phyloP scores from a whole-genome alignment of 2,797 vertebrate genomes.

The Huso huso region DNA sequence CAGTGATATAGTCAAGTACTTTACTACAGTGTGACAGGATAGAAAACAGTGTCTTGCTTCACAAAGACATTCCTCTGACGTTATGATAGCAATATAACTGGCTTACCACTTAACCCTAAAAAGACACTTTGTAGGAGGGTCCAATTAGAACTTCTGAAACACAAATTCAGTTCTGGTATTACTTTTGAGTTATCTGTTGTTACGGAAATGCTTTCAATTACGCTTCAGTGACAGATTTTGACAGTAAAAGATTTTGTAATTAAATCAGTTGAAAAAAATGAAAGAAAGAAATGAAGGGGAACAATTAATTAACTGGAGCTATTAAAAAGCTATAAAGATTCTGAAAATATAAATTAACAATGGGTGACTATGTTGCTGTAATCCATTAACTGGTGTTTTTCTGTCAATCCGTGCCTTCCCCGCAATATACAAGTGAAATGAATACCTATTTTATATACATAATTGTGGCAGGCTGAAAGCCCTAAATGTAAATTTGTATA shows the following conservation, averaged over 20 bases:
- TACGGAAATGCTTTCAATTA: not conserved
- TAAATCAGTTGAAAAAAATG: too few relatives aligned
- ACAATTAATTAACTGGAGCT: not conserved
- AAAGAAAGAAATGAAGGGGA: not conserved
- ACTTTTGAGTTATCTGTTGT: conserved; percentile 18
- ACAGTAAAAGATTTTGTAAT: too few relatives aligned
- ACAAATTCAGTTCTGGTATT: too few relatives aligned
- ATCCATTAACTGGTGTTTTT: not conserved
- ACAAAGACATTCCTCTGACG: too few relatives aligned
- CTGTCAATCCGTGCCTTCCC: not conserved
- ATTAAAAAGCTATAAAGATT: not conserved
- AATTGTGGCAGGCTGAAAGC: not conserved
- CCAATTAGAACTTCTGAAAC: too few relatives aligned
- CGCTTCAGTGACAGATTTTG: conserved; percentile 7
- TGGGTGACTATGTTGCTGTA: not conserved
- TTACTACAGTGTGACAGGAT: too few relatives aligned
- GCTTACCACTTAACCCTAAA: too few relatives aligned
- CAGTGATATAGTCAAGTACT: too few relatives aligned
- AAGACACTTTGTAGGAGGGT: too few relatives aligned
- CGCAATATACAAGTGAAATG: not conserved
- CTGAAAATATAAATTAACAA: not conserved
- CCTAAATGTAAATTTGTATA: too few relatives aligned
- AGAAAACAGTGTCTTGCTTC: too few relatives aligned
- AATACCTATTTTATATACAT: not conserved
- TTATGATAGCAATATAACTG: too few relatives aligned